These are phyloP conservation scores for Acanthacorydalis orientalis DNA, from an alignment of 2,888 invertebrate species.

Conservation along the genomic window DNA sequence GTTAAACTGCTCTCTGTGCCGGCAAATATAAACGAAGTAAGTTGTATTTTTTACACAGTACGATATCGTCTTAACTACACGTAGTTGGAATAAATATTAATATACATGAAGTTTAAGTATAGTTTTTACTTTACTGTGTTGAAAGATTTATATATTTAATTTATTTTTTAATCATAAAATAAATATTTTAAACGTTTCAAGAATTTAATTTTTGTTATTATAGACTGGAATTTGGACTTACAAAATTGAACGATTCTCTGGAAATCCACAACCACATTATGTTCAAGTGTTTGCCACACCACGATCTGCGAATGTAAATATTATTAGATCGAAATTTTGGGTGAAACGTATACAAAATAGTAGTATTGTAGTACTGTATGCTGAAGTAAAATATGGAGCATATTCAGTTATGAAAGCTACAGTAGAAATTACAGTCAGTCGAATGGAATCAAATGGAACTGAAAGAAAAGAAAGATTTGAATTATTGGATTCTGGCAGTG, in stretches of 20 bases:
- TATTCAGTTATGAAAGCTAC: slow-evolving; percentile 37
- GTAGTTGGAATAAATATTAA: not conserved
- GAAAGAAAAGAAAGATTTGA: slow-evolving; percentile 25
- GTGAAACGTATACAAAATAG: slow-evolving; percentile 21
- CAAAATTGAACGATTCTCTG: slow-evolving; percentile 34
- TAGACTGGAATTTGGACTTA: slow-evolving; percentile 41
- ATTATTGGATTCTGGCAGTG: slow-evolving; percentile 39
- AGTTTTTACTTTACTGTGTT: not conserved
- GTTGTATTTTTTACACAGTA: not conserved
- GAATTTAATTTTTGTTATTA: slow-evolving; percentile 9
- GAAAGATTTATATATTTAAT: slow-evolving; percentile 1
- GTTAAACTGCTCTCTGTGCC: slow-evolving; percentile 32
- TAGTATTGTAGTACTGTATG: slow-evolving; percentile 30
- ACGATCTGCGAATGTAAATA: slow-evolving; percentile 23
- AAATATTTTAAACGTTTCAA: not conserved
- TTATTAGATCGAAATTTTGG: slow-evolving; percentile 31
- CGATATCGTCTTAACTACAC: not conserved
- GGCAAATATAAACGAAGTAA: slow-evolving; percentile 32
- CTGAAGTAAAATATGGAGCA: slow-evolving; percentile 35
- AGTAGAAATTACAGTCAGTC: slow-evolving; percentile 33
- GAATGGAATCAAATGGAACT: slow-evolving; percentile 21
- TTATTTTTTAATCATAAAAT: not conserved
- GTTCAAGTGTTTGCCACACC: slow-evolving; percentile 42
- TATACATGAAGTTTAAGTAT: too few relatives aligned
- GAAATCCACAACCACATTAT: slow-evolving; percentile 40